Conservation (phyloP, 2,888 invertebrate genomes). For the Bursaphelenchus okinawaensis region DNA sequence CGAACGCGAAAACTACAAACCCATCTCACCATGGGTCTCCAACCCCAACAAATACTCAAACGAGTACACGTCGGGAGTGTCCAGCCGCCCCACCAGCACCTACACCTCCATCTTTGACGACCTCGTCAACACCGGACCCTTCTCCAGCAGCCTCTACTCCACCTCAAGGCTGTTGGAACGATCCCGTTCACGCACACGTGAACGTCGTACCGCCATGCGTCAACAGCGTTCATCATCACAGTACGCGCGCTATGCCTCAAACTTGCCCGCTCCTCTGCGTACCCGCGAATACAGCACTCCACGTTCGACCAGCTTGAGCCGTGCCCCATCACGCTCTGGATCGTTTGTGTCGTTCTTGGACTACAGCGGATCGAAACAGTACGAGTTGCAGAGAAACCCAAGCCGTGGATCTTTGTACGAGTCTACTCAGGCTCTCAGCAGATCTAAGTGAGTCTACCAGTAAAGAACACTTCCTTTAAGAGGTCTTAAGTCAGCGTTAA, state of each 20-base stretch:
- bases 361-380: conserved; percentile 51
- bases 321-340: conserved; percentile 46
- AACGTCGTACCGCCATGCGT: conserved; percentile 53
- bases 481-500: background rate
- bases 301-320: conserved; percentile 41
- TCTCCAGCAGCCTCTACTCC: conserved; percentile 53
- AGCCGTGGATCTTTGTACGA: conserved; percentile 50
- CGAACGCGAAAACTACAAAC: conserved; percentile 50
- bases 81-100: conserved; percentile 40
- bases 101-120: conserved; percentile 56
- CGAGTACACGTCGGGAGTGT: conserved; percentile 41
- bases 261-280: conserved; percentile 47
- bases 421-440: conserved; percentile 41
- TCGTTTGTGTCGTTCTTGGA: conserved; percentile 56
- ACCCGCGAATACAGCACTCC: conserved; percentile 55
- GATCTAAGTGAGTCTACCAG: conserved; percentile 38
- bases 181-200: conserved; percentile 54
- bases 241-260: conserved; percentile 32
- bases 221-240: conserved; percentile 51
- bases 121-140: conserved; percentile 52
- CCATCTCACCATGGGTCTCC: conserved; percentile 40
- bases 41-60: conserved; percentile 50
- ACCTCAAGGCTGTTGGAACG: conserved; percentile 54
- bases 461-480: conserved; percentile 4
- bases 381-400: conserved; percentile 46